Percentiles rank a stretch among this genome's conserved stretches.
These are phyloP conservation scores for Oreochromis niloticus DNA, from an alignment of 2,113 vertebrate genomes.

Conservation along the genomic window DNA sequence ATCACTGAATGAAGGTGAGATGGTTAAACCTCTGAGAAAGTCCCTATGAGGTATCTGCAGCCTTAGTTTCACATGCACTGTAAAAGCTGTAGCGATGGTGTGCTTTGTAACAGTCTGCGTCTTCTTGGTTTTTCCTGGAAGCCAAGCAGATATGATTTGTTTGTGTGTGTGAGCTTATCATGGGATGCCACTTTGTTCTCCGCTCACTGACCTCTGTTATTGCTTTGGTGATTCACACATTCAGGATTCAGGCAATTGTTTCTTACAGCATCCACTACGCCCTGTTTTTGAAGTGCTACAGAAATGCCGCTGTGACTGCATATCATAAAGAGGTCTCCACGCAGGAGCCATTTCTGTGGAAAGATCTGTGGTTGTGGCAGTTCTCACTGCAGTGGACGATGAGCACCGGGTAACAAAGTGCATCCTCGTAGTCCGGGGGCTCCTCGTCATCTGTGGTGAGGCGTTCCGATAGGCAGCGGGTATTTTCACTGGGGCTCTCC, in stretches of 20 bases:
- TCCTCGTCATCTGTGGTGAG: conserved; percentile 79
- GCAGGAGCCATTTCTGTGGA: conserved; percentile 90
- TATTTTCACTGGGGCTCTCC: conserved; percentile 88
- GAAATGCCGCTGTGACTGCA: neutral
- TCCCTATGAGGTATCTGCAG: conserved; percentile 54
- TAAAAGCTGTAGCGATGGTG: conserved; percentile 8
- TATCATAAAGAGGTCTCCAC: conserved; percentile 94
- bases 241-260: conserved; percentile 23
- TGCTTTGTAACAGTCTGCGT: conserved; percentile 53
- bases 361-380: conserved; percentile 88
- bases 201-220: conserved; percentile 18
- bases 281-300: conserved; percentile 38
- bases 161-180: neutral
- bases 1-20: neutral
- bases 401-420: conserved; percentile 90
- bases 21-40: conserved; percentile 3
- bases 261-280: neutral
- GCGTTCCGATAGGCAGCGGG: conserved; percentile 83
- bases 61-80: neutral
- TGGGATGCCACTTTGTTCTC: neutral
- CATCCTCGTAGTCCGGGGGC: conserved; percentile 90
- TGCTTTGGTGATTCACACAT: conserved; percentile 61
- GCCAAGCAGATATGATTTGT: neutral
- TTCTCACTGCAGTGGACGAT: conserved; percentile 94
- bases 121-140: conserved; percentile 10